Evolutionary conservation across 1,140 invertebrate genomes (phyloP), one percentile per base, ranked within the genome.

Genomic region (Wasmannia auropunctata): DNA sequence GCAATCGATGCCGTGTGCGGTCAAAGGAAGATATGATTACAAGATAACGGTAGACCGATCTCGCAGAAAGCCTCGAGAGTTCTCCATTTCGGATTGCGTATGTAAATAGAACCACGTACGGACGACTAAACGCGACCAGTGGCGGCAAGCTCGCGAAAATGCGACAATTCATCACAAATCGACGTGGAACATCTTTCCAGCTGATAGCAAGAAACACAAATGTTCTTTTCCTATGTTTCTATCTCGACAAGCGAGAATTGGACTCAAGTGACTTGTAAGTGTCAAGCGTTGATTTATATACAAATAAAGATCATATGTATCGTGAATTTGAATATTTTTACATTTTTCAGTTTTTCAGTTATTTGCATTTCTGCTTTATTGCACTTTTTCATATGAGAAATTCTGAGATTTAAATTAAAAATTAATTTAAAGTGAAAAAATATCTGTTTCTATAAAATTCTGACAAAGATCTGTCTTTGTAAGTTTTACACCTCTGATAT

Each of bases 21-120:
- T 62, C 88, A 84, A 85, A 43, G 60, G 74, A 86, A 86, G 90
- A 90, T 88, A 87, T 84, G 87, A 91, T 91, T 91, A 86, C 49
- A 31, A 67, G 31, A 88, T 87, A 85, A 90, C 87, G 90, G 79
- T 89, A 58, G 70, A 85, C 31, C 67, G 67, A 90, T 90, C 65
- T 49, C 25, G 19, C 19, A 72, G 37, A n/a, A 8, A 28, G 34
- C 67, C 25, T 16, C 19, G 67, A 40, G 67, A 83, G n/a, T 72
- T 83, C 79, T 58, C 19, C 49, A 58, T 46, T 83, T 37, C 37
- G 37, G 34, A 7, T 19, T 58, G 54, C 34, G 8, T 54, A 83
- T 83, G 79, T 37, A 83, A 83, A 83, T 83, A 72, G 51, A 74
- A 60, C 22, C 72, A 37, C 37, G 14, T 49, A 16, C 25, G 37